Percentiles rank a stretch among this genome's conserved stretches.
Evolutionary conservation across 2,113 vertebrate genomes (phyloP).

Genomic region (Oncorhynchus gorbuscha): DNA sequence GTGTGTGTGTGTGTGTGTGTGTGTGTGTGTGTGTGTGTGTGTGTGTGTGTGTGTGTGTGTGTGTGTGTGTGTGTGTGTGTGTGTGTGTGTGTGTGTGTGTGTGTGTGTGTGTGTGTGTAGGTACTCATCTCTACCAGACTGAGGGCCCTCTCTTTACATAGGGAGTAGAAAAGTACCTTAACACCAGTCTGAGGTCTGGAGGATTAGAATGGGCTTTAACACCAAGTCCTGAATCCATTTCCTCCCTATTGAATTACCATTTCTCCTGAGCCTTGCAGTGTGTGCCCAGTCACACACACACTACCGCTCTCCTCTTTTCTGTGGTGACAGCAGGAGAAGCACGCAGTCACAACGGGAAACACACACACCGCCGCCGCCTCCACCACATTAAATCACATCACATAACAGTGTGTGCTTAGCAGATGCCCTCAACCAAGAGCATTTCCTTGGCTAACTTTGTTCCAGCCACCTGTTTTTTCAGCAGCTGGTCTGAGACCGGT

Average conservation of each 20-base stretch:
- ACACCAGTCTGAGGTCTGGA: neutral
- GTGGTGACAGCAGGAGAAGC: constrained; percentile 1
- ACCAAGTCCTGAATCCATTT: neutral
- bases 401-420: constrained; percentile 39
- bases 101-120: too few relatives aligned
- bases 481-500: neutral
- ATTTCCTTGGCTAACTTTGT: neutral
- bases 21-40: neutral
- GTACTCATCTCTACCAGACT: neutral
- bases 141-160: neutral
- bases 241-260: neutral
- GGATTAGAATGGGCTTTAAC: constrained; percentile 1
- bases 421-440: too few relatives aligned
- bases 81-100: neutral
- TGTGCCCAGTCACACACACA: constrained; percentile 18
- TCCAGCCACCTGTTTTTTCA: neutral
- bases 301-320: constrained; percentile 11
- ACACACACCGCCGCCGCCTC: neutral
- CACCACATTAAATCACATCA: constrained; percentile 42
- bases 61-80: neutral
- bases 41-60: neutral
- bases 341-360: constrained; percentile 12
- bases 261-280: constrained; percentile 25
- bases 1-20: neutral
- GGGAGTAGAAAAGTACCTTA: constrained; percentile 5